Evolutionary conservation across 2,113 vertebrate genomes (phyloP).

Genomic region (Erythrocercus mccallii): DNA sequence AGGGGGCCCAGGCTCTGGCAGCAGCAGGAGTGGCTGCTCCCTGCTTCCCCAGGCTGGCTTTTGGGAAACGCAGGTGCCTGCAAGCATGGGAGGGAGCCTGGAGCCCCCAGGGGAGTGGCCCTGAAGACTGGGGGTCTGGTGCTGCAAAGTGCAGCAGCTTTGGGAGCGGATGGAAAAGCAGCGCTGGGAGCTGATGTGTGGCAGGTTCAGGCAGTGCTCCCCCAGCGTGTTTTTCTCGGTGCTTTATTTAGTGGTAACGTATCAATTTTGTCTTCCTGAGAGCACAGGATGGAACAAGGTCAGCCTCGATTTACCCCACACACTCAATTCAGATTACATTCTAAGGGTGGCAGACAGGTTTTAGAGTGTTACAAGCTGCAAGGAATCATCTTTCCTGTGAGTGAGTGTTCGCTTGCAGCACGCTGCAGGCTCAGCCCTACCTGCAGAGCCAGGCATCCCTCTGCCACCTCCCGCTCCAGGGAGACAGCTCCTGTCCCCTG

Average conservation of each 20-base stretch:
- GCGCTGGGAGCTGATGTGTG: not conserved
- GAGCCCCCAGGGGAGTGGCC: not conserved
- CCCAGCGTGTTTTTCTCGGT: not conserved
- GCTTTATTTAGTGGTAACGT: constrained; percentile 23
- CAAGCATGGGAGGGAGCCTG: not conserved
- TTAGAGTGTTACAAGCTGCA: not conserved
- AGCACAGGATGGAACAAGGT: not conserved
- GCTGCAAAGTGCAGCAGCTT: not conserved
- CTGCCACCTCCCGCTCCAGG: not conserved
- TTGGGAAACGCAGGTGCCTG: not conserved
- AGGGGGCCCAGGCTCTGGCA: not conserved
- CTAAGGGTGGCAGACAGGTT: not conserved
- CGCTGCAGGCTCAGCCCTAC: not conserved
- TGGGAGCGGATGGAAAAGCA: not conserved
- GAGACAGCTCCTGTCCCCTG: not conserved
- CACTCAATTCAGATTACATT: not conserved
- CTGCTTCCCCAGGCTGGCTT: not conserved
- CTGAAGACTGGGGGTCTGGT: not conserved
- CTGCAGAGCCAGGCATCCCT: not conserved
- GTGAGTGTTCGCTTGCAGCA: not conserved
- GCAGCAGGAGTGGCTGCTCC: not conserved
- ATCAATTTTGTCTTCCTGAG: not conserved
- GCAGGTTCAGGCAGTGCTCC: not conserved
- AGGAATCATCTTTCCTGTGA: not conserved
- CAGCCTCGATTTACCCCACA: not conserved